These are phyloP conservation scores for Ceratitis capitata DNA, from an alignment of 1,140 invertebrate species.

Conservation along the genomic window DNA sequence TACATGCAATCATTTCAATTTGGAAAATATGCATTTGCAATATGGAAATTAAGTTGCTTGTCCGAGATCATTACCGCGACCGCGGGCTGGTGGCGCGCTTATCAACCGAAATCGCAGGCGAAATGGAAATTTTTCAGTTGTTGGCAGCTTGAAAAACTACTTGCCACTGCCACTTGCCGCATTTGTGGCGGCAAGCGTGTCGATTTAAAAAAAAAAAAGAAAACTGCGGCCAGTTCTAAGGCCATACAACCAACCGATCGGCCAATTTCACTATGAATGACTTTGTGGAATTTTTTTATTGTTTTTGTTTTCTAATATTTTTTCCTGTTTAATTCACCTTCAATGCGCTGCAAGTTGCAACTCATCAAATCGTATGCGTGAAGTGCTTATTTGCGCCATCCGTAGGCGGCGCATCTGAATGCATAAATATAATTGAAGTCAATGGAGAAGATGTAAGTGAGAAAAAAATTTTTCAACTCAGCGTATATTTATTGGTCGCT, in stretches of 20 bases:
- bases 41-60: neutral
- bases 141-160: neutral
- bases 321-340: no score
- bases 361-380: neutral
- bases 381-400: neutral
- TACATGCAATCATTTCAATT: neutral
- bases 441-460: neutral
- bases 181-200: neutral
- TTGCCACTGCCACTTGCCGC: neutral
- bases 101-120: neutral
- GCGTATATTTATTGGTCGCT: neutral
- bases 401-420: neutral
- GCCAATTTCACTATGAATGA: constrained; percentile 7
- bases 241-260: neutral
- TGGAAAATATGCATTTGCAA: neutral
- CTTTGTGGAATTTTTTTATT: neutral
- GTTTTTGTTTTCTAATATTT: neutral
- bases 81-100: neutral
- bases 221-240: neutral
- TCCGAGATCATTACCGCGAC: neutral
- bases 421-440: neutral
- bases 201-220: neutral
- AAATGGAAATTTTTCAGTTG: neutral
- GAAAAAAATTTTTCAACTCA: neutral
- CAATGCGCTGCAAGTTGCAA: neutral